phyloP scores from a whole-genome alignment of 2,888 invertebrate species.

The Cenopis cana region DNA sequence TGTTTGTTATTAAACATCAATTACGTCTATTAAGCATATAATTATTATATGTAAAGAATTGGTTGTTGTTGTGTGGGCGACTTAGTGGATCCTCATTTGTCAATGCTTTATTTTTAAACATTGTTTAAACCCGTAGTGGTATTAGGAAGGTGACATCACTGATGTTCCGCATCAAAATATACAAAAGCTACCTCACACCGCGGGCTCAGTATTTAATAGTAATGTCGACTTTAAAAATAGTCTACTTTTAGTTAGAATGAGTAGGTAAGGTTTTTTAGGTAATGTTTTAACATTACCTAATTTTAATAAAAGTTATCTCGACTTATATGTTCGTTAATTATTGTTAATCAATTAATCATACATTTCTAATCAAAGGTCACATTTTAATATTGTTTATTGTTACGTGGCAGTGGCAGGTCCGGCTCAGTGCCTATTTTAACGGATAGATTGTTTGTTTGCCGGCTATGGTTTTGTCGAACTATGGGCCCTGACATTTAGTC shows the following conservation, averaged over 20 bases:
- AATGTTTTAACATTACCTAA: no score
- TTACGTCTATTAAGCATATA: conserved; percentile 10
- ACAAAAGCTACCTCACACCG: not conserved
- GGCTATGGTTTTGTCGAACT: conserved; percentile 27
- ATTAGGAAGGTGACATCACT: conserved; percentile 38
- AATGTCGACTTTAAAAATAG: no score
- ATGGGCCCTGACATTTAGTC: conserved; percentile 37
- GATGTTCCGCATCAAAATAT: conserved; percentile 26
- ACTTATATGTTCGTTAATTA: not conserved
- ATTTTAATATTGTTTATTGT: conserved; percentile 6
- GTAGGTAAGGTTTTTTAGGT: no score
- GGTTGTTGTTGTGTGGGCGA: conserved; percentile 19
- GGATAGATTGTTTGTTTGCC: conserved; percentile 22
- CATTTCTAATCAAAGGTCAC: not conserved
- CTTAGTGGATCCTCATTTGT: conserved; percentile 42
- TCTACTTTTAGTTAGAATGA: no score
- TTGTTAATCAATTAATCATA: not conserved
- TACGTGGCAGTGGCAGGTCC: conserved; percentile 16
- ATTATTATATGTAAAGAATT: no score
- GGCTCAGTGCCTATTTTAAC: conserved; percentile 20
- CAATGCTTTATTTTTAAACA: conserved; percentile 18
- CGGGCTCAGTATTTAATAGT: not conserved
- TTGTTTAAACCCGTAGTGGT: not conserved
- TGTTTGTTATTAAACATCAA: conserved; percentile 17
- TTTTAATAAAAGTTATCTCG: not conserved